These are phyloP conservation scores for Chalcosyrphus nemorum DNA, from an alignment of 2,888 invertebrate species.

Conservation along the genomic window DNA sequence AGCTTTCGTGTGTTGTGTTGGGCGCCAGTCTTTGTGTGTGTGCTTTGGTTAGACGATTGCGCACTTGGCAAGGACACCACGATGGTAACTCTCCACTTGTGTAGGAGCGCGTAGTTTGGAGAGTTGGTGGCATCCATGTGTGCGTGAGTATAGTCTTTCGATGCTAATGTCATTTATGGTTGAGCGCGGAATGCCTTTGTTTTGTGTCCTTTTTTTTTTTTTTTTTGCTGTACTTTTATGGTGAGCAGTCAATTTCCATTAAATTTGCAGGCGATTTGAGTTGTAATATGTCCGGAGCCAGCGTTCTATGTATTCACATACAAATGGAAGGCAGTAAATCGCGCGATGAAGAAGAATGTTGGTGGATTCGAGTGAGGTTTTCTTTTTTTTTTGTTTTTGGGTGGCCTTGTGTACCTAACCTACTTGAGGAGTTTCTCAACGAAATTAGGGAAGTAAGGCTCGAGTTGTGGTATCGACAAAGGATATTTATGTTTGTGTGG, in stretches of 20 bases:
- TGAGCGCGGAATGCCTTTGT: conserved; percentile 37
- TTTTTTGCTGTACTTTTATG: conserved; percentile 36
- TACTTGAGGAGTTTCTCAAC: background rate
- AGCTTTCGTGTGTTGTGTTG: conserved; percentile 63
- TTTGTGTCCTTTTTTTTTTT: background rate
- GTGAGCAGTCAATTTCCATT: conserved; percentile 56
- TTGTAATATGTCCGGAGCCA: conserved; percentile 34
- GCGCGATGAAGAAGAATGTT: conserved; percentile 5
- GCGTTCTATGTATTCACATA: background rate
- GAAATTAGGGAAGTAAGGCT: background rate
- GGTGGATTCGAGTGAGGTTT: background rate
- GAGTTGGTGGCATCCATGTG: conserved; percentile 36
- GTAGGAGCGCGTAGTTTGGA: conserved; percentile 22
- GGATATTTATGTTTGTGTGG: background rate
- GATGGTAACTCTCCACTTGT: conserved; percentile 50
- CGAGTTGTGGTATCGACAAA: background rate
- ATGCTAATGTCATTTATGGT: conserved; percentile 57
- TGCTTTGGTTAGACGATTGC: conserved; percentile 24
- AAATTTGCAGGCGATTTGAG: conserved; percentile 55
- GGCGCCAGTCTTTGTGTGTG: conserved; percentile 21
- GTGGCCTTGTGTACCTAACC: background rate
- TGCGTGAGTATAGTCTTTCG: conserved; percentile 22
- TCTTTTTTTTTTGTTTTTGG: no score
- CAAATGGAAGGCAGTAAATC: conserved; percentile 8
- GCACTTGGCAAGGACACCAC: conserved; percentile 41